Conservation (phyloP, 2,113 vertebrate genomes). For the Pan troglodytes region NHGRI_mPanTro3-v2.1_pri NC_072402.2:29972501-29973000, state of each 20-base stretch:
- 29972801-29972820: neutral
- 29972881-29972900: neutral
- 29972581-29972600: neutral
- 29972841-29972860: neutral
- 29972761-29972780: neutral
- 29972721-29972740: neutral
- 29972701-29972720: neutral
- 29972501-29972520: neutral
- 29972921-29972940: neutral
- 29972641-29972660: neutral
- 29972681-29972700: neutral
- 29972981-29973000: neutral
- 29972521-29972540: neutral
- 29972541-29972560: neutral
- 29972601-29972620: neutral
- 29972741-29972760: neutral
- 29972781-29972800: neutral
- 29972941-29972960: neutral
- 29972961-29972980: neutral
- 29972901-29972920: neutral
- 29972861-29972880: neutral
- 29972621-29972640: neutral
- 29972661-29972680: neutral
- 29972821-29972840: neutral
- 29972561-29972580: neutral